Base-by-base conservation (phyloP, 2,797 vertebrate genomes). In the Poecilia picta region DNA sequence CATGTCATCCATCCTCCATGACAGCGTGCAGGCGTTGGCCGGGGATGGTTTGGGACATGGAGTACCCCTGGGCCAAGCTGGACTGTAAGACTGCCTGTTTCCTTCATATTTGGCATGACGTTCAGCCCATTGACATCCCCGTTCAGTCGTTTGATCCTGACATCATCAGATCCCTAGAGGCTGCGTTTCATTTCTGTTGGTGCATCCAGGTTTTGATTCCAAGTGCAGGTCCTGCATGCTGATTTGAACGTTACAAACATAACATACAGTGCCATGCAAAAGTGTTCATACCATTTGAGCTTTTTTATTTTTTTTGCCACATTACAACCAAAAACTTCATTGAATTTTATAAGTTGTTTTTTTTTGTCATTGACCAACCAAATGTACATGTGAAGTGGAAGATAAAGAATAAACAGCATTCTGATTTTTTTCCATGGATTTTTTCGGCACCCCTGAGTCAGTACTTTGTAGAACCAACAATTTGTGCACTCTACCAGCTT, bases 1-100 rank as follows among this genome's bases (percentile, higher is more conserved):
- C 95, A 95, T 96, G 92, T 95, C 94, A 91, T 91, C 89, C 95
- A 94, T 90, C 71, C 89, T 92, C 87, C 95, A 94, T 89, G 71
- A 90, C 92, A 93, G 88, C 87, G 91, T 92, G 92, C 90, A 93
- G 92, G 88, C 95, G 94, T 92, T 95, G 95, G 93, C 90, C 92
- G 80, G 92, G 93, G 90, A 95, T 94, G 93, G 89, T 85, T 94
- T 95, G 94, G 92, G 93, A 95, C 92, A 85, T 92, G 85, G 90
- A 85, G 72, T 93, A 87, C 94, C 91, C 94, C 91, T 94, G 95
- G 95, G 88, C 93, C 91, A 91, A 91, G 90, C 81, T 84, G 90
- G 94, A 94, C 91, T 92, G 92, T 95, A 94, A 94, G 93, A 86
- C 75, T 93, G 93, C 93, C 91, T 91, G 90, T 89, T 89, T 91